A percentile compares a stretch with the other conserved stretches of the same genome.
Evolutionary conservation across 2,797 vertebrate genomes (phyloP).

Genomic region (Phalloptychus januarius): DNA sequence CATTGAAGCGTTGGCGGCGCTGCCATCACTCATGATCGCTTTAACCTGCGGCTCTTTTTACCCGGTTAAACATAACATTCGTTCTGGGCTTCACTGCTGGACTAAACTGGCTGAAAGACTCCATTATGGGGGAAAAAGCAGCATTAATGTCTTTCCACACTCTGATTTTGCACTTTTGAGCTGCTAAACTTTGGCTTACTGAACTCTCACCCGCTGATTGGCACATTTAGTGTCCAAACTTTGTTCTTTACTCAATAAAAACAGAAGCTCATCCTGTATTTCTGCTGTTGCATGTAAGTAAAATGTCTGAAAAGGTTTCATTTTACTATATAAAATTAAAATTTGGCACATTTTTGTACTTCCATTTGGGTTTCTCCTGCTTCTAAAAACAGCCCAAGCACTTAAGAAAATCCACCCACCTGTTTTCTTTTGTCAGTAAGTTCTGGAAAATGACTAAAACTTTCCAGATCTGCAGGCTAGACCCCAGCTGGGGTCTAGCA

Average conservation of each 20-base stretch:
- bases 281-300: neutral
- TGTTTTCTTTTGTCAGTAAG: too few relatives aligned
- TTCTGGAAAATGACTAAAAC: too few relatives aligned
- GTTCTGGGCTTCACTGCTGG: conserved; percentile 9
- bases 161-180: neutral
- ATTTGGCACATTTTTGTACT: too few relatives aligned
- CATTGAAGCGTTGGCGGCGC: neutral
- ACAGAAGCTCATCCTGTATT: neutral
- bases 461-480: too few relatives aligned
- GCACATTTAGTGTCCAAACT: neutral
- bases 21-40: neutral
- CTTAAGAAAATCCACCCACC: too few relatives aligned
- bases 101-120: neutral
- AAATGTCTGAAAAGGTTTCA: neutral
- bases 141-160: neutral
- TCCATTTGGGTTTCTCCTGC: too few relatives aligned
- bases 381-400: too few relatives aligned
- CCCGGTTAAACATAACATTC: conserved; percentile 20
- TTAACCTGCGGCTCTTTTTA: conserved; percentile 45
- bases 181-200: neutral
- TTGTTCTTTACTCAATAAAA: neutral
- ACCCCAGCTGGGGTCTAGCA: too few relatives aligned
- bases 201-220: neutral
- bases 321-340: neutral
- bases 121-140: conserved; percentile 7